Conservation (phyloP, 2,113 vertebrate genomes). For the Corythornis madagascariensis region DNA sequence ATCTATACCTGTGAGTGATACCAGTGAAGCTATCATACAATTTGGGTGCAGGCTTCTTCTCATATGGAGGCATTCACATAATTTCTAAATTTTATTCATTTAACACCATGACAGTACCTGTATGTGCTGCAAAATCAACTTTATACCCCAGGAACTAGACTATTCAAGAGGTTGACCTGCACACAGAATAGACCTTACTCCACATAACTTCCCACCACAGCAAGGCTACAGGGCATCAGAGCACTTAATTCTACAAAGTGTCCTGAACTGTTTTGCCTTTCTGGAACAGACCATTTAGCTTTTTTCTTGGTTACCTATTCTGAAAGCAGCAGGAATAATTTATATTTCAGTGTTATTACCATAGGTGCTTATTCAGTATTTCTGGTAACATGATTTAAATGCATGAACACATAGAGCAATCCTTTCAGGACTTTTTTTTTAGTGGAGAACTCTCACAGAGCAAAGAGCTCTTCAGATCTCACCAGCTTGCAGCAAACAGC, state of each 20-base stretch:
- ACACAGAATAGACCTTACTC: not conserved
- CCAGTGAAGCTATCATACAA: not conserved
- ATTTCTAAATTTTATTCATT: not conserved
- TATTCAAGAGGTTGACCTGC: not conserved
- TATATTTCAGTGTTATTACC: not conserved
- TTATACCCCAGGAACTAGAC: not conserved
- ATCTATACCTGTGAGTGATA: not conserved
- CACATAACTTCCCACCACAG: not conserved
- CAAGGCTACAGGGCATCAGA: not conserved
- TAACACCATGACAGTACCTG: not conserved
- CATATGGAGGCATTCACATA: not conserved
- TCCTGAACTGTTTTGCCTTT: not conserved
- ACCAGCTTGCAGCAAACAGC: not conserved
- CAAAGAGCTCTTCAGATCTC: not conserved
- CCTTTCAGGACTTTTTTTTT: not conserved
- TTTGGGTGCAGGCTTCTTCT: not conserved
- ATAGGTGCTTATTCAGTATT: not conserved
- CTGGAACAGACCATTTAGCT: not conserved
- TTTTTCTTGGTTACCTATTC: not conserved
- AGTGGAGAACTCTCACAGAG: not conserved
- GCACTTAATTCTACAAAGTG: not conserved
- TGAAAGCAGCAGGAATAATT: not conserved
- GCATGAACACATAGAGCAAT: fast-evolving
- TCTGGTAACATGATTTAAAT: not conserved
- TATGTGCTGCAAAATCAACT: not conserved